Base-by-base conservation (phyloP, 1,140 invertebrate genomes). In the Cotesia vestalis region DNA sequence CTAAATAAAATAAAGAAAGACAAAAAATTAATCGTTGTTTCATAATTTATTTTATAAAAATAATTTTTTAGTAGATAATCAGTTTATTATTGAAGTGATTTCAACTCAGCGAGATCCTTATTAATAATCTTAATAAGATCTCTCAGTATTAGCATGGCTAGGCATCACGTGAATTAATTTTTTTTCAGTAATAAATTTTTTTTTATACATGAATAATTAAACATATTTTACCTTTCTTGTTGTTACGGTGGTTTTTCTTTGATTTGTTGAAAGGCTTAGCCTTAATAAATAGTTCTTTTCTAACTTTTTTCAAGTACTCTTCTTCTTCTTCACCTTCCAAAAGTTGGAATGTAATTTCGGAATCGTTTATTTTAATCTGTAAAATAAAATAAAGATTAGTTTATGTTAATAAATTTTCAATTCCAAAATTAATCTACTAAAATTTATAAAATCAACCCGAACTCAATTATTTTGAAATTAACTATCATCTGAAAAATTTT, bases 251-350 rank as follows among this genome's bases (percentile, higher is more conserved):
- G 4, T 74, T 72, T 4, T 76, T 76, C 38, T 75, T 88, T 78
- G 71, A 83, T 55, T 85, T 88, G 3, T 27, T 27, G 1, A 27
- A 27, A 6, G 82, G 86, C 63, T 84, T 78, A 74, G 90, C 89
- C 34, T 87, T 81, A 77, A 89, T 90, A 9, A 84, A 83, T 81
- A 93, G 90, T 66, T 90, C 87, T 77, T 90, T 89, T 35, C 90
- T 82, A 27, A 89, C 91, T 79, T 91, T 92, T 12, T 88, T 82
- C 35, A 93, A 84, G 75, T 92, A 93, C 38, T 87, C 83, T 14
- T 89, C 88, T 79, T 94, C 92, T 81, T 94, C 92, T 27, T 93
- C 91, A 1, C 90, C 91, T 79, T 91, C 90, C 0, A 93, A 78
- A 2, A 91, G 76, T 69, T 89, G 88, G 52, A 91, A 88, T 1